Evolutionary conservation across 2,797 vertebrate species (phyloP).

Genomic region (Meda fulgida): DNA sequence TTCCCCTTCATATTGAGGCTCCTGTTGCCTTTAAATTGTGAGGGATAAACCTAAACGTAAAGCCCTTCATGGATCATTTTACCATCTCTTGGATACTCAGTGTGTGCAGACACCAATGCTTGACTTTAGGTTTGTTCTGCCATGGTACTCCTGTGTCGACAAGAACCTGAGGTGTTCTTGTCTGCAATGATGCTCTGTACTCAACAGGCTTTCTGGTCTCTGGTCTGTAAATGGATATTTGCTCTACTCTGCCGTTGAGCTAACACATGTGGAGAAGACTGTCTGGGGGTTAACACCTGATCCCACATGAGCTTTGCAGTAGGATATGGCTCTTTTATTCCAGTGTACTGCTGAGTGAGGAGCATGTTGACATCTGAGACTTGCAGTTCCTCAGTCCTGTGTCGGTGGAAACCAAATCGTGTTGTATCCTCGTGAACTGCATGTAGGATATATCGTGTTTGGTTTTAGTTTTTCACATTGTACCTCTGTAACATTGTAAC

Average conservation of each 20-base stretch:
- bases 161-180: slow-evolving; percentile 2
- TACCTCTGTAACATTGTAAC: neutral
- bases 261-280: slow-evolving; percentile 12
- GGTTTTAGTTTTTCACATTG: neutral
- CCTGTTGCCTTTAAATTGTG: neutral
- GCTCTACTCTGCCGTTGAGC: neutral
- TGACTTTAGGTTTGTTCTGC: neutral
- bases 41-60: neutral
- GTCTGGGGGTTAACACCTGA: slow-evolving; percentile 30
- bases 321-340: slow-evolving; percentile 2
- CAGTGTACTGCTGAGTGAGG: neutral
- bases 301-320: slow-evolving; percentile 1
- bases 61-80: neutral
- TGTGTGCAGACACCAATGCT: slow-evolving; percentile 4
- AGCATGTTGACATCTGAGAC: slow-evolving; percentile 1
- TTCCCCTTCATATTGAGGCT: neutral
- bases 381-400: neutral
- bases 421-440: neutral
- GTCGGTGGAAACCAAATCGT: neutral
- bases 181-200: neutral
- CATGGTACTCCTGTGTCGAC: neutral
- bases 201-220: slow-evolving; percentile 4
- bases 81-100: neutral
- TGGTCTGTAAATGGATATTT: slow-evolving; percentile 31
- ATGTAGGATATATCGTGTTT: neutral